Evolutionary conservation across 2,797 vertebrate species (phyloP).

Genomic region (Pagetopsis macropterus): DNA sequence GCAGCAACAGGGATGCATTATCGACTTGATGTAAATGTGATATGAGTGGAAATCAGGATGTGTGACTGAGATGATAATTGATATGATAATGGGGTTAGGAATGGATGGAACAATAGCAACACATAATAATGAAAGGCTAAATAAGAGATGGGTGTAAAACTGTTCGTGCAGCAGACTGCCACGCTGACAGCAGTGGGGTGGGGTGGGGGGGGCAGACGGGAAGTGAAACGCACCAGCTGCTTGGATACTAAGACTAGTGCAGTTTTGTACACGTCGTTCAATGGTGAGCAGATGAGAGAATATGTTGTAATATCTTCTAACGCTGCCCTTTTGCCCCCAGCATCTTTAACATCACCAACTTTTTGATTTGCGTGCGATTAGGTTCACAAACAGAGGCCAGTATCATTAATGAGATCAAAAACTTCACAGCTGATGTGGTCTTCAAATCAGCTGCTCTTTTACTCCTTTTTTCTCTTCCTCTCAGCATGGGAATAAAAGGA

Average conservation of each 20-base stretch:
- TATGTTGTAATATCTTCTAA: slow-evolving; percentile 43
- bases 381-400: slow-evolving; percentile 69
- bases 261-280: slow-evolving; percentile 27
- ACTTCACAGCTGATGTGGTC: slow-evolving; percentile 75
- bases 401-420: slow-evolving; percentile 77
- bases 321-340: slow-evolving; percentile 56
- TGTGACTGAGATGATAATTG: slow-evolving; percentile 86
- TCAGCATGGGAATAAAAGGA: slow-evolving; percentile 89
- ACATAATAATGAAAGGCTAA: slow-evolving; percentile 83
- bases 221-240: slow-evolving; percentile 33
- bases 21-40: slow-evolving; percentile 83
- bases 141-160: slow-evolving; percentile 84
- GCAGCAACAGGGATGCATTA: slow-evolving; percentile 81
- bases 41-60: slow-evolving; percentile 81
- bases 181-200: slow-evolving; percentile 28
- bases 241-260: slow-evolving; percentile 10
- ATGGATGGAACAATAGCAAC: slow-evolving; percentile 80
- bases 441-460: slow-evolving; percentile 68
- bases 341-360: slow-evolving; percentile 63
- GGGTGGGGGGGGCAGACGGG: neutral
- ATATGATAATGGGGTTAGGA: slow-evolving; percentile 83
- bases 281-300: slow-evolving; percentile 43
- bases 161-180: slow-evolving; percentile 73
- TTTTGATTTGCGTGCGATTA: slow-evolving; percentile 70
- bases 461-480: slow-evolving; percentile 64